Base-by-base conservation (phyloP, 2,888 invertebrate species). In the Ischnura elegans region DNA sequence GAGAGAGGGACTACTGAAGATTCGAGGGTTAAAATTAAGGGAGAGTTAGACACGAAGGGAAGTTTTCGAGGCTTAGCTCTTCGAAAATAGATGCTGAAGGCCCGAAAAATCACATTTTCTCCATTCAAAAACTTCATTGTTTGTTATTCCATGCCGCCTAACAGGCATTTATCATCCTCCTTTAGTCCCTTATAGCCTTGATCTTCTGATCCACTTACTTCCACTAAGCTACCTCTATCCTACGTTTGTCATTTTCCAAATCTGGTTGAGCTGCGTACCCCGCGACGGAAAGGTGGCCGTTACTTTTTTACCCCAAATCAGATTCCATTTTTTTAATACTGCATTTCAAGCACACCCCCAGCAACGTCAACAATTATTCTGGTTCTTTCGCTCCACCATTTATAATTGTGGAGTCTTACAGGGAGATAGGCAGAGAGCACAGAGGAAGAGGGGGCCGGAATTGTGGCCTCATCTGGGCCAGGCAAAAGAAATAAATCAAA, bases 51-150 rank as follows among this genome's bases (percentile, higher is more conserved):
- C 36, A 36, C 76, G 36, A 76, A 10, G 76, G 76, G 2, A 36
- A 36, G 36, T 25, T 25, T 90, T 61, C 61, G 90, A 90, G 43
- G 90, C 90, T 90, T 90, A 90, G 90, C 61, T 90, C 90, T 66
- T 90, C 90, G 90, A 90, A 90, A 90, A 90, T 61, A 36, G 90
- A 90, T 66, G 90, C 90, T 43, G 90, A 90, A 90, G 90, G 43
- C 61, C 61, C 55, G 90, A 90, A 90, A 90, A 90, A 90, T 90
- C 61, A 55, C 87, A 36, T 87, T 55, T 61, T 29, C 61, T 36
- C 61, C 55, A 43, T 36, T 76, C 76, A 76, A 36, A 51, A 76
- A 76, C 76, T 76, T 36, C 76, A 76, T 76, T 66, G 90, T 90
- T 90, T 90, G 90, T 90, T 61, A 42, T 90, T 90, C 90, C 90